Evolutionary conservation across 1,140 invertebrate genomes (phyloP), one percentile per base, ranked within the genome.

Genomic region (Triops longicaudatus): DNA sequence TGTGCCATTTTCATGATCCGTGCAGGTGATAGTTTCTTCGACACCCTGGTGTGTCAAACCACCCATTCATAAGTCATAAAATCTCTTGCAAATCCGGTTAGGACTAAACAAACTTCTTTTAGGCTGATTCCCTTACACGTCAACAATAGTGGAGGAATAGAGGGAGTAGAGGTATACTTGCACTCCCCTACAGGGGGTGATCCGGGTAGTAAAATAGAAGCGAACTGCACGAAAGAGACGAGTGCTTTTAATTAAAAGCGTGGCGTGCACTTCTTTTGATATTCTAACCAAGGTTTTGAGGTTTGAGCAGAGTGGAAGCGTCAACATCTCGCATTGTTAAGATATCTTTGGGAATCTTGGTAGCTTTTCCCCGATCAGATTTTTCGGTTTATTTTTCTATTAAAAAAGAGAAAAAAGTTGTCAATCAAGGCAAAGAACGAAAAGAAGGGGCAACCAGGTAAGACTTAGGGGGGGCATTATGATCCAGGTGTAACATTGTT

Each of bases 1-100:
- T 22, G 50, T 63, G 14, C 14, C 17, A 22, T 63, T 63, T 63
- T 63, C 50, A 63, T 63, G 50, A 63, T 63, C 50, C 50, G 50
- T 63, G 50, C 50, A 63, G 50, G 50, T 63, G 50, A 63, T 63
- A 37, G 50, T 63, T 63, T 63, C 50, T 63, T 63, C 50, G 50
- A 63, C 50, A 63, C 50, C 50, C 50, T 14, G 50, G 50, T 63
- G 50, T 2, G 50, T 22, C 50, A 63, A 63, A 17, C 50, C 50
- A 63, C 50, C 50, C 50, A 63, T 63, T 63, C 50, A 63, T 63
- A 63, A 63, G 50, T 63, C 50, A 63, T 63, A 63, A 63, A 63
- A 63, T 63, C n/a, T 63, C 50, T 63, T 5, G 50, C 50, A 63
- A 63, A 63, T 63, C 50, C 50, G 50, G 50, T 63, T 63, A 63